Conservation (phyloP, 2,888 invertebrate species). For the Lasioglossum villosulum region DNA sequence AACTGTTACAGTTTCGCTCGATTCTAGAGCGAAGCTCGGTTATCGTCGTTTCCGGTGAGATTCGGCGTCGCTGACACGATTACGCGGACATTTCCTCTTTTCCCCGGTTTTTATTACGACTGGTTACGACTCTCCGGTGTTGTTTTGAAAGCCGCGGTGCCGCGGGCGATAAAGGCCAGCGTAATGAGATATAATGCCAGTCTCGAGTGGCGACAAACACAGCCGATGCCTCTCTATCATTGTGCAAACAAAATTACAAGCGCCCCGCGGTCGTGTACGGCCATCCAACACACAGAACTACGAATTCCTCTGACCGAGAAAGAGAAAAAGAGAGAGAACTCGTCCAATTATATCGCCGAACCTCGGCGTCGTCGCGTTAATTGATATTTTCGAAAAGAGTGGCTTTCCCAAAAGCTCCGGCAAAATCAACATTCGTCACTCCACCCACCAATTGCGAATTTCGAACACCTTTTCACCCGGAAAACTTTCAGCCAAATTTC, state of each 20-base stretch:
- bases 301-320: neutral
- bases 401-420: neutral
- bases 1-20: neutral
- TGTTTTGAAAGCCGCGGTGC: constrained; percentile 59
- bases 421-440: neutral
- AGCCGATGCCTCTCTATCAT: constrained; percentile 53
- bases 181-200: constrained; percentile 62
- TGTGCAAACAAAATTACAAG: constrained; percentile 64
- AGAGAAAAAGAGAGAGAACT: neutral
- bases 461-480: neutral
- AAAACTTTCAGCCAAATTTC: neutral
- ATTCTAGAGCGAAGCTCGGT: neutral
- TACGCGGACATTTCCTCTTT: constrained; percentile 4
- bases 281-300: neutral
- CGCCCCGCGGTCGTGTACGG: constrained; percentile 1
- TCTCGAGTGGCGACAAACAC: constrained; percentile 58
- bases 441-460: neutral
- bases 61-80: neutral
- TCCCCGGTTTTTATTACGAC: constrained; percentile 36
- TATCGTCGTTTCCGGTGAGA: constrained; percentile 21
- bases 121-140: constrained; percentile 20
- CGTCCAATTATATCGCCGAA: constrained; percentile 22
- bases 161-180: constrained; percentile 58
- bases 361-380: neutral
- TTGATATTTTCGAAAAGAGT: neutral